A percentile compares a stretch with the other conserved stretches of the same genome.
phyloP scores from a whole-genome alignment of 1,140 invertebrate genomes.

The Paralvinella palmiformis region DNA sequence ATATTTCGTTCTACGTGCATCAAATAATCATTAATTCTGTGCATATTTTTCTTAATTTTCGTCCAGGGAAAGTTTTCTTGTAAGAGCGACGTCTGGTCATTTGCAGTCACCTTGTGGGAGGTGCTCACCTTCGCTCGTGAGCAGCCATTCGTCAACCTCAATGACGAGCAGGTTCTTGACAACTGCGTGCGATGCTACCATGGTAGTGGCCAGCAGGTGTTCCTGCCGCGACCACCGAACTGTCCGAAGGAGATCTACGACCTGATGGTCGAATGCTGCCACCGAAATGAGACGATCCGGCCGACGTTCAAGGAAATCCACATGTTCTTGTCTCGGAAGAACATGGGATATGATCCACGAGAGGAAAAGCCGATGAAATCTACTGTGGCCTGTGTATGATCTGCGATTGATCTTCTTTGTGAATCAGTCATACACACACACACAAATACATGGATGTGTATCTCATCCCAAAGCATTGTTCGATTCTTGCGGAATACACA shows the following conservation, averaged over 20 bases:
- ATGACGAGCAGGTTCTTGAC: constrained; percentile 72
- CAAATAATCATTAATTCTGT: no score
- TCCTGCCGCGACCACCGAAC: constrained; percentile 37
- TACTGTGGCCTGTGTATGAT: no score
- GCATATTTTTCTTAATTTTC: no score
- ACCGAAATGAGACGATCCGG: constrained; percentile 2
- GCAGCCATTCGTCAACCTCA: constrained; percentile 71
- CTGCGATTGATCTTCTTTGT: no score
- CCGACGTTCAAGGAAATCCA: constrained; percentile 84
- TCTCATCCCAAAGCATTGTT: no score
- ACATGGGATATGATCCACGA: constrained; percentile 59
- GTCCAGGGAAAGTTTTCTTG: constrained; percentile 68
- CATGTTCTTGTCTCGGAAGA: constrained; percentile 78
- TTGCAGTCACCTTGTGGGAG: constrained; percentile 83
- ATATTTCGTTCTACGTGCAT: no score
- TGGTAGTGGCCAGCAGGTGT: constrained; percentile 38
- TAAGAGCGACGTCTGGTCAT: constrained; percentile 83
- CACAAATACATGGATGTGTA: no score
- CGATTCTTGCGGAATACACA: no score
- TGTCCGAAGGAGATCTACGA: constrained; percentile 36
- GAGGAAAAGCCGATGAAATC: constrained; percentile 14
- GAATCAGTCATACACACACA: no score
- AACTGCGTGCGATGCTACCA: constrained; percentile 51
- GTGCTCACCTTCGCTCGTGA: constrained; percentile 76
- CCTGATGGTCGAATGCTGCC: constrained; percentile 19